A percentile compares a stretch with the other conserved stretches of the same genome.
Evolutionary conservation across 2,113 vertebrate genomes (phyloP).

Genomic region (Crotophaga sulcirostris): DNA sequence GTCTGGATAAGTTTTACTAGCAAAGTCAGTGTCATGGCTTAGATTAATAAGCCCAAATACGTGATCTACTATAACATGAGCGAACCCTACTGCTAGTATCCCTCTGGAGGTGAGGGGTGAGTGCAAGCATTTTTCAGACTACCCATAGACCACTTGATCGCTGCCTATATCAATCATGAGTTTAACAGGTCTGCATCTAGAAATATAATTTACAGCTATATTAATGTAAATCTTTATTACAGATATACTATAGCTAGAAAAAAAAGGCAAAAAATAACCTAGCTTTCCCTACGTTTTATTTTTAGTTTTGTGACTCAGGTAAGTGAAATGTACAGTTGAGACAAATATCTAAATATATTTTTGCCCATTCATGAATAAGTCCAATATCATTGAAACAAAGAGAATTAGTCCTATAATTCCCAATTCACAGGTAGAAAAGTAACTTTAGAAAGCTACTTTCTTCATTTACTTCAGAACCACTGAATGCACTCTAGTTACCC

Average conservation of each 20-base stretch:
- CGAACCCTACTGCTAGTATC: not conserved
- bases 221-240: not conserved
- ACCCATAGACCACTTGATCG: not conserved
- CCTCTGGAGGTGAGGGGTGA: not conserved
- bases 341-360: conserved; percentile 10
- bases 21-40: not conserved
- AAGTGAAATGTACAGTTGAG: not conserved
- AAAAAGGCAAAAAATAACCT: not conserved
- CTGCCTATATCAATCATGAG: not conserved
- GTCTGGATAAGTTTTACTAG: not conserved
- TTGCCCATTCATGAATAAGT: not conserved
- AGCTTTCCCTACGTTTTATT: not conserved
- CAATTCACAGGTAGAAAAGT: not conserved
- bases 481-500: not conserved
- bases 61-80: not conserved
- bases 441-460: not conserved
- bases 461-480: not conserved
- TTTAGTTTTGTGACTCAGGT: conserved; percentile 21
- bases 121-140: not conserved
- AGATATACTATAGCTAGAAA: not conserved
- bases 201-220: not conserved
- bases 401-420: not conserved
- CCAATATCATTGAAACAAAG: not conserved
- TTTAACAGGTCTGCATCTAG: not conserved
- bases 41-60: not conserved